phyloP scores from a whole-genome alignment of 2,113 vertebrate species.

The Vidua macroura region DNA sequence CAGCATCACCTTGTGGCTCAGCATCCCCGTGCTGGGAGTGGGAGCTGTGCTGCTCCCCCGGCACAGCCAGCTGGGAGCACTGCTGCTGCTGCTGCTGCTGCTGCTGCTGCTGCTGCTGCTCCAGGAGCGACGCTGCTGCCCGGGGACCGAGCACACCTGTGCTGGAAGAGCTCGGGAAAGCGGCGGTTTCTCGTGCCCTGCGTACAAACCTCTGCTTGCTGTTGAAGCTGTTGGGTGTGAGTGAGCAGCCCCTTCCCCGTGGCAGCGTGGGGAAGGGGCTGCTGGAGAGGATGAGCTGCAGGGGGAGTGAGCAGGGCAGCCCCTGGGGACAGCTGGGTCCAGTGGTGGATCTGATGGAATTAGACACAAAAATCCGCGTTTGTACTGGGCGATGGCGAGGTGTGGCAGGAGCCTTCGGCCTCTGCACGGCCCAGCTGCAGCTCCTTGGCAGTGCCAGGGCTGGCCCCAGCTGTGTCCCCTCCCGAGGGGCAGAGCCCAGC shows the following conservation, averaged over 20 bases:
- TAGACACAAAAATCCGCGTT: accelerated
- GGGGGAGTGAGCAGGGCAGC: neutral
- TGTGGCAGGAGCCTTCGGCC: neutral
- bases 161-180: neutral
- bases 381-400: accelerated
- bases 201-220: accelerated
- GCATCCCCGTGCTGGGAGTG: neutral
- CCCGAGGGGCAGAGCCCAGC: neutral
- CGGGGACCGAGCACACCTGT: too few relatives aligned
- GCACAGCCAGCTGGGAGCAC: neutral
- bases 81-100: neutral
- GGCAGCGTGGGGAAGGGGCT: neutral
- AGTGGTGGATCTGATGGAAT: neutral
- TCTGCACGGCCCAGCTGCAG: accelerated
- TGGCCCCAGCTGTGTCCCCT: neutral
- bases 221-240: neutral
- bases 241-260: neutral
- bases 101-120: neutral
- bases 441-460: accelerated
- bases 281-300: neutral
- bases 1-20: neutral
- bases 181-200: accelerated
- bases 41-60: neutral
- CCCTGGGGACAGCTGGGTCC: accelerated
- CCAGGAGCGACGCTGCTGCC: neutral